Evolutionary conservation across 2,113 vertebrate species (phyloP).

Genomic region (Acrocephalus kingi): DNA sequence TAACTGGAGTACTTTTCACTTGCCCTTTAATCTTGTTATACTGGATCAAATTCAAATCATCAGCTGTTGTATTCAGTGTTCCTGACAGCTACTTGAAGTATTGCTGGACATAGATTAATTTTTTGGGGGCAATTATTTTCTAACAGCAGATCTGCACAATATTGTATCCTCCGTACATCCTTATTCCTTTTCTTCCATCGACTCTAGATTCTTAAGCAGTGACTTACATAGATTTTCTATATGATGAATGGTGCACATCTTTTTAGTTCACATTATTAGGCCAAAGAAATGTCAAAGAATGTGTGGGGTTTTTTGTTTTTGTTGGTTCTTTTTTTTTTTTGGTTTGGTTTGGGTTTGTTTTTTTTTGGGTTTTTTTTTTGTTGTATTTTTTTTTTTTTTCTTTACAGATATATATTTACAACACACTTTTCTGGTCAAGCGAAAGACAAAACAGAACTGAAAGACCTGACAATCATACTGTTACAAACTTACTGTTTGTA

Average conservation of each 20-base stretch:
- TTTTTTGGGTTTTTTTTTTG: no score
- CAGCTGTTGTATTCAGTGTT: neutral
- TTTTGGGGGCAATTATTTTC: neutral
- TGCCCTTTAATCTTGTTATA: slow-evolving; percentile 21
- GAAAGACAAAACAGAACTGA: neutral
- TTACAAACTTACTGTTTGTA: neutral
- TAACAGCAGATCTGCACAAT: neutral
- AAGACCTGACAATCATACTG: neutral
- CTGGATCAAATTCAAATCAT: slow-evolving; percentile 15
- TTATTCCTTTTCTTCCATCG: neutral
- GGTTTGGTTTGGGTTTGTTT: neutral
- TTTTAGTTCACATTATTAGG: neutral
- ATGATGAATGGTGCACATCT: neutral
- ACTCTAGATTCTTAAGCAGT: neutral
- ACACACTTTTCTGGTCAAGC: neutral
- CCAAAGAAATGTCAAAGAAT: neutral
- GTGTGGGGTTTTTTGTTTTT: neutral
- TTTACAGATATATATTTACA: neutral
- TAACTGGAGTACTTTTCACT: slow-evolving; percentile 10
- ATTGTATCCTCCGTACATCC: neutral
- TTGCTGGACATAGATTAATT: neutral
- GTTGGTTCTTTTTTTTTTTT: neutral
- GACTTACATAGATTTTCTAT: neutral
- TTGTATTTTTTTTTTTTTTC: neutral
- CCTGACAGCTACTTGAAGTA: neutral